Evolutionary conservation across 2,888 invertebrate species (phyloP), one percentile per base, ranked within the genome.

Genomic region (Dichetophora obliterata): DNA sequence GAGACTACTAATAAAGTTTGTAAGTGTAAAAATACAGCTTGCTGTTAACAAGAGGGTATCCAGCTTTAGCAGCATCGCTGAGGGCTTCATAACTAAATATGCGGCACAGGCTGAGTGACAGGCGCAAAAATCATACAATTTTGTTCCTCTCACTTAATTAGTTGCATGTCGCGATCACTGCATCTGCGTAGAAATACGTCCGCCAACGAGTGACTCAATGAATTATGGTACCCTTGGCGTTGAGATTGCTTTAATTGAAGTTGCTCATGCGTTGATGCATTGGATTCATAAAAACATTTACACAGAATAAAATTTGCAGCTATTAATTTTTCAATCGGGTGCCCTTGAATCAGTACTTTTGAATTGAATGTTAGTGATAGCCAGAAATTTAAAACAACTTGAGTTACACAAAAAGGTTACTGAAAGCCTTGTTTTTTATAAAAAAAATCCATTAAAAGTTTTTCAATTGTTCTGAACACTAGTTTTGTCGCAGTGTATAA

Each of bases 91-190:
- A 9, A 22, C 27, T 22, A 22, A 4, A 14, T n/a, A 19, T 6
- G 57, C 57, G 1, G 54, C 54, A 19, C 54, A 22, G 61, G 14
- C 27, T 31, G 27, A 57, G 57, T 22, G 59, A 54, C 34, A 71
- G 54, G 59, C 57, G 59, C 57, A 43, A 16, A 24, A 71, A 71
- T 43, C 27, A 24, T 22, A 43, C 24, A 16, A 71, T 59, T 59
- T 71, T 71, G 37, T 71, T 59, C 43, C 59, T 48, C 24, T 22
- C 71, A 34, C 59, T 57, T 71, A 71, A 71, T 71, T 57, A 71
- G 71, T 57, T 54, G 14, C 59, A 71, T 59, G 71, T 71, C 59
- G 59, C 22, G 8, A 24, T 22, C 24, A 54, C 19, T 31, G n/a
- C n/a, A n/a, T n/a, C n/a, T 37, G 31, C 27, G n/a, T n/a, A n/a